Conservation (phyloP, 1,140 invertebrate genomes). For the Eueides isabella region DNA sequence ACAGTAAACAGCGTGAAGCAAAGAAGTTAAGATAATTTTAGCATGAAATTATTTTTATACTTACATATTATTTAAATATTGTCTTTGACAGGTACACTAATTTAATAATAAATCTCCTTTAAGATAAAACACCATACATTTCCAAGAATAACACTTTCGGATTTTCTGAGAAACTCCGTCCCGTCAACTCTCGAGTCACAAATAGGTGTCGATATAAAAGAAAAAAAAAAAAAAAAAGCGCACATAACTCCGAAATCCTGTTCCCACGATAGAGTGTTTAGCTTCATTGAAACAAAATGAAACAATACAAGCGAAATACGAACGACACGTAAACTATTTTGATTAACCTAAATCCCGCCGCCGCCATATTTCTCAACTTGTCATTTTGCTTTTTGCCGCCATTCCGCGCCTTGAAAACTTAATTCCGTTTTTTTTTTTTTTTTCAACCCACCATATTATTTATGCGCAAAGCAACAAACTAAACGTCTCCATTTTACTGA, state of each 20-base stretch:
- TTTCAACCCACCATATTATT: constrained; percentile 51
- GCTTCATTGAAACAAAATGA: constrained; percentile 38
- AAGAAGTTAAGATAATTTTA: too few species aligned
- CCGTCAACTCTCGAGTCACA: constrained; percentile 30
- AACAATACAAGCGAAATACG: constrained; percentile 48
- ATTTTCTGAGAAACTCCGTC: constrained; percentile 17
- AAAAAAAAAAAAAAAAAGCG: constrained; percentile 19
- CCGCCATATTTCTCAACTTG: constrained; percentile 70
- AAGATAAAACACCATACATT: background rate
- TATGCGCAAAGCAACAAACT: background rate
- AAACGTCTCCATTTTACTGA: constrained; percentile 61
- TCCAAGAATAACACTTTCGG: background rate
- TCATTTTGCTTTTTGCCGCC: constrained; percentile 67
- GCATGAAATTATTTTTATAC: background rate
- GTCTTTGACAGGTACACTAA: background rate
- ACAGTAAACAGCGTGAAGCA: too few species aligned
- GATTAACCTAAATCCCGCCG: constrained; percentile 71
- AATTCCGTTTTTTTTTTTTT: constrained; percentile 65
- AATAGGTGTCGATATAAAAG: constrained; percentile 54
- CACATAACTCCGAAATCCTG: constrained; percentile 24
- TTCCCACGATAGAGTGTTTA: constrained; percentile 62
- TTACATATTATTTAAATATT: background rate
- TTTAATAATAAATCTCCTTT: background rate
- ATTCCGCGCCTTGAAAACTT: constrained; percentile 75
- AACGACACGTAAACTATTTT: constrained; percentile 79